Base-by-base conservation (phyloP, 1,140 invertebrate species). In the Antheraea mylitta region DNA sequence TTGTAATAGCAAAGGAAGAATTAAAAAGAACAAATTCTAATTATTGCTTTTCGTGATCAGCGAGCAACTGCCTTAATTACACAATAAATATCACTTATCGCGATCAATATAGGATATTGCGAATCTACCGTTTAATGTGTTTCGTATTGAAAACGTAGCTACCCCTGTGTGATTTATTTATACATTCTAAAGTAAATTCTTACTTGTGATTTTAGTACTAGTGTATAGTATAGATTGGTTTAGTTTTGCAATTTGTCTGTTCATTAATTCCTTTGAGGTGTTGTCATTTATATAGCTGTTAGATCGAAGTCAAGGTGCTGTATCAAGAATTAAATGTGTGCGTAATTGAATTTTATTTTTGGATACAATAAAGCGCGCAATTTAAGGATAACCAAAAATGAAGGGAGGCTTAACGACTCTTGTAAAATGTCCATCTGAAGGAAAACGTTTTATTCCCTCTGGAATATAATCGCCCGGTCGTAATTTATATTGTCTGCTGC, bases 401-500 rank as follows among this genome's bases (percentile, higher is more conserved):
- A 53, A 16, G 45, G 45, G 45, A 53, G 45, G 45, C 45, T 64
- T 64, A 60, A 66, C 69, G 72, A 69, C 53, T 71, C 74, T 80
- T 80, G 80, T 82, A 90, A 82, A 83, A 78, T 79, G 82, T 86
- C 82, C 72, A 78, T 89, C 86, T 87, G 83, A 90, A 90, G 86
- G 87, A 91, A 85, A 89, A 85, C 84, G 81, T 76, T 87, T 90
- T 84, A 87, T 90, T 88, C 86, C 85, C 84, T 84, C 76, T 85
- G 87, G 90, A 93, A 93, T 93, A 93, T 92, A 92, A 93, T 93
- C 90, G 91, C 91, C 87, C 87, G 89, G 85, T 91, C 88, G 91
- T 93, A 93, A 93, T 93, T 93, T 93, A 93, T 93, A 93, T 93
- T 93, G 92, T 93, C 92, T 93, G 89, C 83, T 92, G 91, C 92